Evolutionary conservation across 2,888 invertebrate genomes (phyloP).

Genomic region (Athrips mouffetella): DNA sequence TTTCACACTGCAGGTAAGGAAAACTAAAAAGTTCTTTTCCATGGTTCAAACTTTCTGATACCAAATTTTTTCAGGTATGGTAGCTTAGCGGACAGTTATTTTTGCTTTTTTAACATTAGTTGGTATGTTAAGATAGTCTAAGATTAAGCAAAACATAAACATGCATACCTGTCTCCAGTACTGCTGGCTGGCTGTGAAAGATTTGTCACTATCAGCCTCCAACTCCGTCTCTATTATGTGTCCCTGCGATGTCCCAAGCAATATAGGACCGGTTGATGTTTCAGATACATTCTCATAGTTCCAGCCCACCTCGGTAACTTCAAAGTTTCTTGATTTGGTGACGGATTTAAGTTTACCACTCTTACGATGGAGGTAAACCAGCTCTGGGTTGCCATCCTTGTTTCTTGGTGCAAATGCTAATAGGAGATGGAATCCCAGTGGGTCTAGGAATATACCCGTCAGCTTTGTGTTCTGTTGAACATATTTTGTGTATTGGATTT

Average conservation of each 20-base stretch:
- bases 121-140: too few species aligned
- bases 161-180: slow-evolving; percentile 89
- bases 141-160: neutral
- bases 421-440: slow-evolving; percentile 90
- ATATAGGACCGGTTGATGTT: slow-evolving; percentile 87
- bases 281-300: slow-evolving; percentile 85
- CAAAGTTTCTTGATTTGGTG: slow-evolving; percentile 84
- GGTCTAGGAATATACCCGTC: slow-evolving; percentile 87
- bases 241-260: slow-evolving; percentile 94
- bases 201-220: slow-evolving; percentile 87
- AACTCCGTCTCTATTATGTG: slow-evolving; percentile 94
- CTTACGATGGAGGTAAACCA: slow-evolving; percentile 88
- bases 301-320: slow-evolving; percentile 95
- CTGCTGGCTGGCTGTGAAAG: slow-evolving; percentile 87
- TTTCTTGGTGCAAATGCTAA: slow-evolving; percentile 83
- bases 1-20: too few species aligned
- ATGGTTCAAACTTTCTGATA: too few species aligned
- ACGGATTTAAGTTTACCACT: slow-evolving; percentile 84
- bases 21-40: too few species aligned
- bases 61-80: too few species aligned
- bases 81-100: too few species aligned
- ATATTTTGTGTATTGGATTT: slow-evolving; percentile 84
- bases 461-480: slow-evolving; percentile 79
- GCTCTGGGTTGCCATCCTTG: slow-evolving; percentile 81
- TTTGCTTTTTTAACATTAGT: too few species aligned